Percentiles rank a stretch among this genome's conserved stretches.
Evolutionary conservation across 2,888 invertebrate species (phyloP).

Genomic region (Tachina grossa): DNA sequence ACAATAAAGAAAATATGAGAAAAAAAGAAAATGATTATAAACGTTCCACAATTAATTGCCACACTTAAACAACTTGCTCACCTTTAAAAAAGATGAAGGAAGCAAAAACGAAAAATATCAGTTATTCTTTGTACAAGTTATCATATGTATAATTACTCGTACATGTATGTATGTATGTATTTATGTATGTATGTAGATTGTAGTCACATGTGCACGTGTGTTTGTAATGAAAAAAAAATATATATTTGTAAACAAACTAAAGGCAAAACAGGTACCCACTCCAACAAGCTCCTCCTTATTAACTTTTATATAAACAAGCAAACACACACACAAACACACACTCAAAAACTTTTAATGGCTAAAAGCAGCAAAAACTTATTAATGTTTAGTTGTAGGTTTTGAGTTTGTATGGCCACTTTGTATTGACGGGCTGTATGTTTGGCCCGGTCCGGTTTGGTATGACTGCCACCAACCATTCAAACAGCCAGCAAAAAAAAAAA

Average conservation of each 20-base stretch:
- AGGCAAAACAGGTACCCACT: conserved; percentile 64
- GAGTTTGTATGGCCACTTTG: conserved; percentile 53
- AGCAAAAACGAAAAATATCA: conserved; percentile 31
- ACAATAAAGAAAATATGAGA: conserved; percentile 28
- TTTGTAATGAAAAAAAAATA: conserved; percentile 24
- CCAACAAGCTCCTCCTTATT: conserved; percentile 69
- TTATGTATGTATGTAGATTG: neutral
- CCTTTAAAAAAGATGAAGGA: conserved; percentile 54
- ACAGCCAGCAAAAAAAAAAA: conserved; percentile 52
- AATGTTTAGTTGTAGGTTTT: conserved; percentile 8
- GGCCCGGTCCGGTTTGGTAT: conserved; percentile 45
- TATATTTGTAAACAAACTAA: conserved; percentile 50
- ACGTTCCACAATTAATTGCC: conserved; percentile 68
- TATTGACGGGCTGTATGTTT: conserved; percentile 46
- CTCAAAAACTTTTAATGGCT: conserved; percentile 49
- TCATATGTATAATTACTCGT: neutral
- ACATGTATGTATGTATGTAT: neutral
- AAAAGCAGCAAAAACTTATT: conserved; percentile 18
- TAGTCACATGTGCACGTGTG: neutral
- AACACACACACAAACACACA: conserved; percentile 18
- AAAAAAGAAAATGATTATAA: conserved; percentile 60
- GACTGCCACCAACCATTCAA: conserved; percentile 41
- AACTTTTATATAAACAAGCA: conserved; percentile 6
- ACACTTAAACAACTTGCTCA: conserved; percentile 68
- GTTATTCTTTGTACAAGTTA: conserved; percentile 14